Conservation (phyloP, 1,140 invertebrate genomes). For the Papilio xuthus region DNA sequence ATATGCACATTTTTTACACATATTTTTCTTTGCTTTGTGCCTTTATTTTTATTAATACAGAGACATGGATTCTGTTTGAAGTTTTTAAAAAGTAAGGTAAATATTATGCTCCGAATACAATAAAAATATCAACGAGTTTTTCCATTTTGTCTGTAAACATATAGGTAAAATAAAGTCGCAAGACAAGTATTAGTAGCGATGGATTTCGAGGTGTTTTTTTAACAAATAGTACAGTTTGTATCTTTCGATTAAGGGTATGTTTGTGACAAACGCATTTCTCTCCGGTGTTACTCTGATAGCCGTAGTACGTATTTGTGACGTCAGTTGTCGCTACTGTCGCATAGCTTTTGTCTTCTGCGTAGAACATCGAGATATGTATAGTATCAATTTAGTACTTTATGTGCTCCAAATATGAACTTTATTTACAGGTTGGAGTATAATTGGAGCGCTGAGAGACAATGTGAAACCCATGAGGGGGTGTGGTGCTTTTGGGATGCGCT, state of each 20-base stretch:
- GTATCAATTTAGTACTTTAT: too few relatives aligned
- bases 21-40: slow-evolving; percentile 28
- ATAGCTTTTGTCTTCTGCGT: too few relatives aligned
- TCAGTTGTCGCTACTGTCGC: too few relatives aligned
- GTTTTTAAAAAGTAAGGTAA: neutral
- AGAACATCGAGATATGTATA: too few relatives aligned
- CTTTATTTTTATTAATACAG: slow-evolving; percentile 14
- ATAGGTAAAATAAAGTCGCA: too few relatives aligned
- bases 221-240: too few relatives aligned
- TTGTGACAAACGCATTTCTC: too few relatives aligned
- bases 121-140: neutral
- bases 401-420: neutral
- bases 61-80: slow-evolving; percentile 11
- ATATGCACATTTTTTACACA: neutral
- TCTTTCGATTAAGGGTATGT: too few relatives aligned
- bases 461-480: neutral
- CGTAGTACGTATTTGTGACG: too few relatives aligned
- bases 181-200: neutral
- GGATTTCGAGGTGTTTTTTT: too few relatives aligned
- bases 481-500: neutral
- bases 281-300: too few relatives aligned
- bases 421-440: neutral
- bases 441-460: neutral
- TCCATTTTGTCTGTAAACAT: neutral
- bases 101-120: slow-evolving; percentile 5